Evolutionary conservation across 1,140 invertebrate species (phyloP).

Genomic region (Drosophila rufa): DNA sequence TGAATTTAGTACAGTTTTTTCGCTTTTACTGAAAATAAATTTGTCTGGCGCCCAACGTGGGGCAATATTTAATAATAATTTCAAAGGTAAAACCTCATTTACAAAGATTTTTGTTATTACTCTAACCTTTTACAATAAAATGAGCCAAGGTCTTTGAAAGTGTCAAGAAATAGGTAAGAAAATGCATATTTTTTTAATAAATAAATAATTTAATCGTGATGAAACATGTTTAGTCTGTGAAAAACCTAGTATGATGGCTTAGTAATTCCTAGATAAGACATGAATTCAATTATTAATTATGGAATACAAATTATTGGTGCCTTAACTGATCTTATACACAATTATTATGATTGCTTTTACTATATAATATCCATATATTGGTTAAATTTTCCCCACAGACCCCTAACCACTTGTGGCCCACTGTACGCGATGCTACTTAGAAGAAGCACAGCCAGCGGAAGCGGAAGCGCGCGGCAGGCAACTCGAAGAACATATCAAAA

Average conservation of each 20-base stretch:
- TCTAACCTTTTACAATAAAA: background rate
- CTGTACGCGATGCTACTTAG: constrained; percentile 38
- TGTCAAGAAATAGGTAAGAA: background rate
- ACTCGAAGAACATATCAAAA: constrained; percentile 80
- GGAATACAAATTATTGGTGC: background rate
- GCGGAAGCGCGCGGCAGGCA: constrained; percentile 72
- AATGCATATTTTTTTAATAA: background rate
- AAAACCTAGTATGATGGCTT: background rate
- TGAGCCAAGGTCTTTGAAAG: background rate
- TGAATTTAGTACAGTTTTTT: background rate
- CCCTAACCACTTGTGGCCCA: constrained; percentile 18
- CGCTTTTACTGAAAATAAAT: background rate
- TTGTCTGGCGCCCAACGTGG: background rate
- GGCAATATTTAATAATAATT: background rate
- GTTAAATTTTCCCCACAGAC: background rate
- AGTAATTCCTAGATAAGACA: background rate
- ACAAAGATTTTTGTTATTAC: background rate
- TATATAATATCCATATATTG: no score
- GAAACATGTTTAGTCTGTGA: no score
- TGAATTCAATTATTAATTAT: background rate
- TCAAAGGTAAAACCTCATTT: background rate
- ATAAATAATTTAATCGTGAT: no score
- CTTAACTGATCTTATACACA: no score
- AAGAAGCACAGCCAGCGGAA: constrained; percentile 53
- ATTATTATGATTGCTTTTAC: no score